phyloP scores from a whole-genome alignment of 2,888 invertebrate genomes.

The Archaeoteleia sp. region DNA sequence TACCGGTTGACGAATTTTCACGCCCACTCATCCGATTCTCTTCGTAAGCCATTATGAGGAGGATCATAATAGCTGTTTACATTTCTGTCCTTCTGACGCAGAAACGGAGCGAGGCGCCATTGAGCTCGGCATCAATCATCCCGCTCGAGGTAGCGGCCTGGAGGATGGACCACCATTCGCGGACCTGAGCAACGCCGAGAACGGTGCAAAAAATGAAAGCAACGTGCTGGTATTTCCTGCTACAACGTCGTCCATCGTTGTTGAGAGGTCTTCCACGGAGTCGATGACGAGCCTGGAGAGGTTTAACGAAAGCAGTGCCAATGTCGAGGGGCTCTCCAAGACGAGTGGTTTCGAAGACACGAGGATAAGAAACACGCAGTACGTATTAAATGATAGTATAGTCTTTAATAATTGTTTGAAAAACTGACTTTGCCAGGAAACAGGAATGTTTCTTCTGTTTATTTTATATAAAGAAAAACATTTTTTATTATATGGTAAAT shows the following conservation, averaged over 20 bases:
- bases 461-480: too few relatives aligned
- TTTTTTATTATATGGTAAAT: too few relatives aligned
- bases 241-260: slow-evolving; percentile 27
- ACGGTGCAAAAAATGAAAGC: slow-evolving; percentile 33
- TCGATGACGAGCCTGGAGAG: slow-evolving; percentile 26
- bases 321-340: slow-evolving; percentile 5
- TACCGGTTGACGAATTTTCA: slow-evolving; percentile 37
- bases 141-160: slow-evolving; percentile 17
- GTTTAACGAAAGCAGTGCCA: slow-evolving; percentile 17
- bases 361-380: slow-evolving; percentile 12
- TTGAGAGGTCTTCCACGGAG: slow-evolving; percentile 39
- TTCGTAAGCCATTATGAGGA: slow-evolving; percentile 25
- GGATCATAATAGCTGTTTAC: slow-evolving; percentile 49
- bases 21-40: slow-evolving; percentile 17
- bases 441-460: too few relatives aligned
- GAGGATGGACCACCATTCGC: slow-evolving; percentile 21
- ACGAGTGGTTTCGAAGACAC: background rate
- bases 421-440: too few relatives aligned
- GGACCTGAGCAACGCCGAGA: slow-evolving; percentile 27
- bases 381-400: too few relatives aligned
- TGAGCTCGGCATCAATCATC: slow-evolving; percentile 60
- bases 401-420: too few relatives aligned
- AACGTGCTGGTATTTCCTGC: slow-evolving; percentile 22
- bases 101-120: slow-evolving; percentile 57
- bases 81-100: slow-evolving; percentile 49